Conservation (phyloP, 2,888 invertebrate species). For the Aricia artaxerxes region DNA sequence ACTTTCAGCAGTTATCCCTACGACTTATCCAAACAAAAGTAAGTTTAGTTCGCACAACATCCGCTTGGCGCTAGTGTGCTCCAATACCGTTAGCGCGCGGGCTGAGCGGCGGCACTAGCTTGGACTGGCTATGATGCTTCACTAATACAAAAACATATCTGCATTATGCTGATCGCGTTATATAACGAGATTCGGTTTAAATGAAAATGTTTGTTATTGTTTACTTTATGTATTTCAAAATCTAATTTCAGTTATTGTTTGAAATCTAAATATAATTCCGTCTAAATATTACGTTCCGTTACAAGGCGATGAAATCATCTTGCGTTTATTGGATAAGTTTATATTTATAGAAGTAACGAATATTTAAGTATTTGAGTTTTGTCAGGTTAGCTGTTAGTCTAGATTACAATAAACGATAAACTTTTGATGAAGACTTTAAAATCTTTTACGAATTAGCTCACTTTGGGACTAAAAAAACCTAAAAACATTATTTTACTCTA, state of each 20-base stretch:
- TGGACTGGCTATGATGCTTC: slow-evolving; percentile 40
- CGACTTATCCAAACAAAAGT: not conserved
- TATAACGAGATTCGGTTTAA: slow-evolving; percentile 26
- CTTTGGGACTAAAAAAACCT: too few species aligned
- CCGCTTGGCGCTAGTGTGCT: slow-evolving; percentile 49
- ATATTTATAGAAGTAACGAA: not conserved
- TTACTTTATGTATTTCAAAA: slow-evolving; percentile 8
- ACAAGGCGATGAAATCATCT: not conserved
- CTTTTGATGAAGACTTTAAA: not conserved
- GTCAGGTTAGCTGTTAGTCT: not conserved
- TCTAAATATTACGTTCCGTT: not conserved
- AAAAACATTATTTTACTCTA: too few species aligned
- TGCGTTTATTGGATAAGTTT: not conserved
- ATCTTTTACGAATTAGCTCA: not conserved
- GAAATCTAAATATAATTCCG: slow-evolving; percentile 2
- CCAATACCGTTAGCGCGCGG: slow-evolving; percentile 52
- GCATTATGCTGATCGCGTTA: slow-evolving; percentile 37
- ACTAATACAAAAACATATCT: slow-evolving; percentile 35
- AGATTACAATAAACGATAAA: not conserved
- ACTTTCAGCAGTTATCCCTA: not conserved
- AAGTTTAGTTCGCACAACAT: slow-evolving; percentile 34
- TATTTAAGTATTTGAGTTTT: not conserved
- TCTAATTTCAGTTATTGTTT: slow-evolving; percentile 8
- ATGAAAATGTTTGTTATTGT: slow-evolving; percentile 13
- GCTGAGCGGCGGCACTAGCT: slow-evolving; percentile 53